These are phyloP conservation scores for Brienomyrus brachyistius DNA, from an alignment of 2,113 vertebrate genomes.

Conservation along the genomic window DNA sequence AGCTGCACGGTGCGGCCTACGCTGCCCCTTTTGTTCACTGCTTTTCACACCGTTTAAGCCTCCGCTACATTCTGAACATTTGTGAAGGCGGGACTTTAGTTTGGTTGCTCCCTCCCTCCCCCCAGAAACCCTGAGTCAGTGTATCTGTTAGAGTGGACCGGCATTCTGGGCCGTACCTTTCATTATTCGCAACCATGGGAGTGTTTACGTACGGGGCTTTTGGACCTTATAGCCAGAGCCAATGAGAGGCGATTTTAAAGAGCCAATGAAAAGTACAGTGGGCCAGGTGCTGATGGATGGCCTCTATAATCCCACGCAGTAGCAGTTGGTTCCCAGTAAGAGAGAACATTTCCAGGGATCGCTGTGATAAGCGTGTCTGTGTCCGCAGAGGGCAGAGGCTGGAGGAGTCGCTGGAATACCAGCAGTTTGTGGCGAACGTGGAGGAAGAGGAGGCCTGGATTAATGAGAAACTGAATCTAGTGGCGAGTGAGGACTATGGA, in stretches of 20 bases:
- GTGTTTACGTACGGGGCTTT: neutral
- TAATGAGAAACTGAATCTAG: slow-evolving; percentile 94
- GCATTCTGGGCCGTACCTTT: neutral
- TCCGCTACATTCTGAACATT: neutral
- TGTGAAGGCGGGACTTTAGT: neutral
- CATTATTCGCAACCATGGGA: neutral
- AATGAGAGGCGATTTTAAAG: neutral
- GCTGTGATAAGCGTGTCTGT: slow-evolving; percentile 9
- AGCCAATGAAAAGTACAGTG: neutral
- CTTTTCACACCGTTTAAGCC: neutral
- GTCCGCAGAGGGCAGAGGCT: slow-evolving; percentile 78
- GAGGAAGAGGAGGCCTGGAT: slow-evolving; percentile 99
- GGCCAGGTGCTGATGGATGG: neutral
- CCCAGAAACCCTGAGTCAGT: neutral
- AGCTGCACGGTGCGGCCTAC: slow-evolving; percentile 65
- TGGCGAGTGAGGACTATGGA: slow-evolving; percentile 95
- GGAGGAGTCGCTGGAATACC: slow-evolving; percentile 98
- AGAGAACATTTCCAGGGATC: neutral
- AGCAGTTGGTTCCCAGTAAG: neutral
- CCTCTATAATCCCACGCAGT: neutral
- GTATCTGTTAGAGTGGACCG: neutral
- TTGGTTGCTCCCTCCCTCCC: neutral
- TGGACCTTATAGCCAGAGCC: neutral
- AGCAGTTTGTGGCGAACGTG: slow-evolving; percentile 97
- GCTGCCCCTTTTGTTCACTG: neutral